phyloP scores from a whole-genome alignment of 2,888 invertebrate genomes.

The Ecliptopera silaceata region DNA sequence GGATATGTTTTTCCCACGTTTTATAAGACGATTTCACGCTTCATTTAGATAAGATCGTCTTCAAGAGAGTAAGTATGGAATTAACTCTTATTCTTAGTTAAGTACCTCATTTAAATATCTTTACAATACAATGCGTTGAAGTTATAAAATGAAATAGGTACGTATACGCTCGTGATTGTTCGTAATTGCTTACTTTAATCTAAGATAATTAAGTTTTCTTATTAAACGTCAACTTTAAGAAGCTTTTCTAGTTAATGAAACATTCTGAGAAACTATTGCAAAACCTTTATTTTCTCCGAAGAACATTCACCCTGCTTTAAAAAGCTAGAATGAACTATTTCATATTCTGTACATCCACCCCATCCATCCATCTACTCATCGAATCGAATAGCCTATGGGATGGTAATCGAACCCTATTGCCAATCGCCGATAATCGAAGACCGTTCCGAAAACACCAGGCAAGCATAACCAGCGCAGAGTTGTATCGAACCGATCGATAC shows the following conservation, averaged over 20 bases:
- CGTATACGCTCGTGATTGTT: too few species aligned
- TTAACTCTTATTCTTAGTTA: too few species aligned
- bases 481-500: constrained; percentile 74
- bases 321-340: not conserved
- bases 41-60: constrained; percentile 24
- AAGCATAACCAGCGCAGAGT: constrained; percentile 49
- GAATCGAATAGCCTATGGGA: constrained; percentile 13
- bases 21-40: constrained; percentile 49
- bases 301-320: not conserved
- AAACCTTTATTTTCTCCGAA: too few species aligned
- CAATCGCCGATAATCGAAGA: constrained; percentile 77
- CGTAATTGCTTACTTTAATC: too few species aligned
- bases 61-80: not conserved
- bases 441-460: constrained; percentile 77
- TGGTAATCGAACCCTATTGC: constrained; percentile 60
- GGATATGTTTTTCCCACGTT: constrained; percentile 64
- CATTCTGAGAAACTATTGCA: too few species aligned
- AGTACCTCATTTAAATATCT: not conserved
- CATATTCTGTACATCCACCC: constrained; percentile 12
- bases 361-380: too few species aligned
- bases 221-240: too few species aligned
- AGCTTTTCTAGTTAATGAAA: too few species aligned
- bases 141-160: too few species aligned
- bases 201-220: too few species aligned
- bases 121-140: not conserved